These are phyloP conservation scores for Harpalus rufipes DNA, from an alignment of 2,888 invertebrate genomes.

Conservation along the genomic window DNA sequence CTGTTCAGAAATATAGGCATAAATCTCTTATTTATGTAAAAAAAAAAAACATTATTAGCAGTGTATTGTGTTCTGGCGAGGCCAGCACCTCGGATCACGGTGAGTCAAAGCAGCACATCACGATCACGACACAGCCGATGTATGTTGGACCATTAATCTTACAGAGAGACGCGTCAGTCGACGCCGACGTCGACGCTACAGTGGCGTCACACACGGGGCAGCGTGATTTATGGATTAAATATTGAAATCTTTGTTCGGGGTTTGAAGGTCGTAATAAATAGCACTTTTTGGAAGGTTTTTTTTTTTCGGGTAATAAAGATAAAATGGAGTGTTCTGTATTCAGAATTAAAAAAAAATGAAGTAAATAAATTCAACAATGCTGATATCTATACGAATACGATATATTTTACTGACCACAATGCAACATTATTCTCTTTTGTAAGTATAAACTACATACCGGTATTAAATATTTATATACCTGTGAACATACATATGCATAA, in stretches of 20 bases:
- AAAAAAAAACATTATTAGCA: neutral
- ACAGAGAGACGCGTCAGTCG: conserved; percentile 49
- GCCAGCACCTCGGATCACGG: conserved; percentile 5
- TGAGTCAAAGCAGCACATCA: conserved; percentile 19
- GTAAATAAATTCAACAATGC: neutral
- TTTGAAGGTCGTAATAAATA: conserved; percentile 17
- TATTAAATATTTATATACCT: too few species aligned
- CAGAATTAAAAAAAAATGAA: neutral
- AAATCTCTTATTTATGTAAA: neutral
- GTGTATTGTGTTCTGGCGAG: neutral
- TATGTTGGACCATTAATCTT: conserved; percentile 68
- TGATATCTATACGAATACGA: too few species aligned
- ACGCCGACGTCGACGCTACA: conserved; percentile 18
- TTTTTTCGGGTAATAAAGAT: neutral
- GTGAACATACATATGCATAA: too few species aligned
- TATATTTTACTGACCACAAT: too few species aligned
- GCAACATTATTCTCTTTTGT: too few species aligned
- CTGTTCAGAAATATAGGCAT: neutral
- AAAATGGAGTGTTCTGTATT: neutral
- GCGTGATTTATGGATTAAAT: conserved; percentile 19
- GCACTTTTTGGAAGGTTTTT: neutral
- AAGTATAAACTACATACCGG: too few species aligned
- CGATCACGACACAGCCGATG: conserved; percentile 54
- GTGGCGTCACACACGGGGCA: conserved; percentile 2
- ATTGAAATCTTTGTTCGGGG: conserved; percentile 13